A percentile compares a stretch with the other conserved stretches of the same genome.
Evolutionary conservation across 2,888 invertebrate species (phyloP).

Genomic region (Cerastis leucographa): DNA sequence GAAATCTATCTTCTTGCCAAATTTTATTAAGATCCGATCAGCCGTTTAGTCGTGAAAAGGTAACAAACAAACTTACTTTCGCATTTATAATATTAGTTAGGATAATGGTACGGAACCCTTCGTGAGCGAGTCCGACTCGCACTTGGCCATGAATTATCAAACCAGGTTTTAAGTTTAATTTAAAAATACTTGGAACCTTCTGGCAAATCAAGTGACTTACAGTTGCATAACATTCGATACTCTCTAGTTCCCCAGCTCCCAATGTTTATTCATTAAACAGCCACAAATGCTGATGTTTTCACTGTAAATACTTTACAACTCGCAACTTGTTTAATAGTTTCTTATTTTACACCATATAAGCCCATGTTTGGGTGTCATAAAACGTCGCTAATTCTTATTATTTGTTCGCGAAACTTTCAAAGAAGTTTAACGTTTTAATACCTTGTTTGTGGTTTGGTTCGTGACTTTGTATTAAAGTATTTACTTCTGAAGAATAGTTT

Average conservation of each 20-base stretch:
- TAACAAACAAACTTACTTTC: no score
- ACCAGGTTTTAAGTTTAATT: neutral
- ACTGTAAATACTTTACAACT: conserved; percentile 74
- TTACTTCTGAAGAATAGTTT: conserved; percentile 12
- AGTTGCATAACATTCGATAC: conserved; percentile 32
- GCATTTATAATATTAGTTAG: no score
- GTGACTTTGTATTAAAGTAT: conserved; percentile 29
- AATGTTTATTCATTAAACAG: conserved; percentile 70
- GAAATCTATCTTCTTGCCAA: no score
- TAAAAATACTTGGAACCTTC: neutral
- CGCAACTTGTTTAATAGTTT: conserved; percentile 74
- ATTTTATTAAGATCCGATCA: no score
- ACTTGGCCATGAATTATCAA: neutral
- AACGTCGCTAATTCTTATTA: conserved; percentile 81
- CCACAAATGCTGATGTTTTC: conserved; percentile 69
- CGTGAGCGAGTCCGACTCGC: no score
- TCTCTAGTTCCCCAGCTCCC: conserved; percentile 43
- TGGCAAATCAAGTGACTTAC: neutral
- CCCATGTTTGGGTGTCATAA: conserved; percentile 75
- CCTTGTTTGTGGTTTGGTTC: conserved; percentile 46
- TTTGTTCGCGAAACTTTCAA: conserved; percentile 79
- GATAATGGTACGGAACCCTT: no score
- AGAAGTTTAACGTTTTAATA: conserved; percentile 51
- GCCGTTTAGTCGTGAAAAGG: no score
- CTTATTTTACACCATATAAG: conserved; percentile 67